Conservation (phyloP, 2,113 vertebrate species). For the Agelaius tricolor region DNA sequence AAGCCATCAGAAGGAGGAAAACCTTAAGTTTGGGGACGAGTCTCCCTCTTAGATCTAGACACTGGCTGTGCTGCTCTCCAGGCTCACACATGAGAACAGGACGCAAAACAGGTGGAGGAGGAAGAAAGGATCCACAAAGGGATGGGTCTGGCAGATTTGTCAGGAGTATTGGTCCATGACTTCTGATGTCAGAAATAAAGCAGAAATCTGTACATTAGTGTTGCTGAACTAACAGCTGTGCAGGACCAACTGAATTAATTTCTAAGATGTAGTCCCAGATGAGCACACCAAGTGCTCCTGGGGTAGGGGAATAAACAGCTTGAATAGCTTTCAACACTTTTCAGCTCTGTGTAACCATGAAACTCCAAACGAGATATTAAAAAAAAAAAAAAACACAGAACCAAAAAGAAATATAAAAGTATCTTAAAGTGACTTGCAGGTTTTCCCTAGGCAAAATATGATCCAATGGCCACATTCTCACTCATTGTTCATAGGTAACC, state of each 20-base stretch:
- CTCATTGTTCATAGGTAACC: background rate
- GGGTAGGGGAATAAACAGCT: background rate
- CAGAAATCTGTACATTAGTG: background rate
- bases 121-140: background rate
- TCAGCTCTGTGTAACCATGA: background rate
- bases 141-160: background rate
- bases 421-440: background rate
- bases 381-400: background rate
- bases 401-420: background rate
- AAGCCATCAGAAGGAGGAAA: background rate
- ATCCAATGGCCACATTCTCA: background rate
- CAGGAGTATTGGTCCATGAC: background rate
- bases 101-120: background rate
- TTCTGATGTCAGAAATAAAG: background rate
- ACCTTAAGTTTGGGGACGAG: background rate
- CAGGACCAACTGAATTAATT: background rate
- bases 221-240: background rate
- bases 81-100: background rate
- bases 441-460: background rate
- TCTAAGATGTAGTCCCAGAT: background rate
- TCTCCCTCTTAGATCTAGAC: background rate
- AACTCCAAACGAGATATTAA: background rate
- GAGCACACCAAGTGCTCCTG: background rate
- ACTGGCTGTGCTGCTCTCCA: background rate
- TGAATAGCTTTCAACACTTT: background rate